Evolutionary conservation across 2,888 invertebrate species (phyloP), one percentile per base, ranked within the genome.

Genomic region (Agrochola litura): DNA sequence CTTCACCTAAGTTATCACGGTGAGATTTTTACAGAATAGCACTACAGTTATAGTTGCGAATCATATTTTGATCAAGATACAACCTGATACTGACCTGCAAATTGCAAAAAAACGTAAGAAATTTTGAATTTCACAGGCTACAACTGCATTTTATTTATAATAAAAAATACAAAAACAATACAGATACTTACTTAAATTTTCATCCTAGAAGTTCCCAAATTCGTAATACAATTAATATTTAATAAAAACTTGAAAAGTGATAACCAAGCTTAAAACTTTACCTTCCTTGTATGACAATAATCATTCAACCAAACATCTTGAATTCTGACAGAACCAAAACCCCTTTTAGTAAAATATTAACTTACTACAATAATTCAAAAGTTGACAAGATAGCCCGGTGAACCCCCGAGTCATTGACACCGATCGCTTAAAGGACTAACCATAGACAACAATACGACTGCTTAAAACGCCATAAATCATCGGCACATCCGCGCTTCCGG

Each of bases 391-490:
- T 63, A 43, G 14, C 25, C 58, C 22, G 43, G 43, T 41, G 37
- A 71, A 76, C 49, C 72, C 82, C 64, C 60, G 6, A 70, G n/a
- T 64, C 66, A 86, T 73, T 49, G 78, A 86, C 86, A 83, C 75
- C 69, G 49, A 73, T 61, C 83, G 72, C 54, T 65, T 71, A 73
- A 75, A 70, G n/a, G 61, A 77, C 72, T 65, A 77, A 82, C 83
- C 83, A 77, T 85, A 82, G 88, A 78, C 83, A 78, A 88, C 86
- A 89, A 89, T 82, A 77, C 75, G 58, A 61, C 80, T 86, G 82
- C 84, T 88, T 87, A 86, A 87, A 88, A 78, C 70, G 81, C 78
- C 86, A 89, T 89, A 89, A 89, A 89, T 89, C 89, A 89, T 88
- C 82, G 80, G 76, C 82, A 84, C 87, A 89, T 89, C 87, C 82